Base-by-base conservation (phyloP, 2,113 vertebrate genomes). In the Hypanus sabinus region DNA sequence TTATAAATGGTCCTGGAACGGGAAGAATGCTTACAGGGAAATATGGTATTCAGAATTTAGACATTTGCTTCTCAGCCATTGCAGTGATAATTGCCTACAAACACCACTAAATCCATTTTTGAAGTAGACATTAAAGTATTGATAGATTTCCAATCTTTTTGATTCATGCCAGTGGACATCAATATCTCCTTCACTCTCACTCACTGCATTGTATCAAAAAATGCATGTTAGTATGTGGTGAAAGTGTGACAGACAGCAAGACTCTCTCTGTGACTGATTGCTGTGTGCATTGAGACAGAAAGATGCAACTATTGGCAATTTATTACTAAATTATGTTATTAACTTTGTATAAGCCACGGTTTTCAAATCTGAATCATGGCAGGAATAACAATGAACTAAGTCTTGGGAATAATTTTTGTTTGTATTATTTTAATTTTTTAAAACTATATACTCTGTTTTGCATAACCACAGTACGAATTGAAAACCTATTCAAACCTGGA, bases 301-400 rank as follows among this genome's bases (percentile, higher is more conserved):
- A 93, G 91, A 73, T 73, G 91, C 91, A 93, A 93, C 36, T 75
- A 93, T 73, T 93, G 91, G 91, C 91, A 75, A 73, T 93, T 93
- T 75, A 93, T 93, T 93, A 93, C 68, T 73, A 93, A 93, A 93
- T 93, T 93, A 93, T 73, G 68, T 73, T 93, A 93, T 93, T 93
- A 93, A 75, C 91, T 75, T 93, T 93, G 91, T 93, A 75, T 93
- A 93, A 93, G 91, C 70, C 91, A 93, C 65, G 91, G 68, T 93
- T 73, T 55, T 73, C 24, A 71, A 73, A 73, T 27, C 70, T 55
- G 70, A 46, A 30, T 22, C 70, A 93, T 36, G 46, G 91, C 68
- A 73, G 33, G 68, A 93, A 93, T 93, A 30, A 55, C 70, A 93
- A 93, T 93, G 91, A 93, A 46, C 10, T 22, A 93, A 14, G 70